Evolutionary conservation across 2,797 vertebrate genomes (phyloP), one percentile per base, ranked within the genome.

Genomic region (Ptychobarbus kaznakovi): DNA sequence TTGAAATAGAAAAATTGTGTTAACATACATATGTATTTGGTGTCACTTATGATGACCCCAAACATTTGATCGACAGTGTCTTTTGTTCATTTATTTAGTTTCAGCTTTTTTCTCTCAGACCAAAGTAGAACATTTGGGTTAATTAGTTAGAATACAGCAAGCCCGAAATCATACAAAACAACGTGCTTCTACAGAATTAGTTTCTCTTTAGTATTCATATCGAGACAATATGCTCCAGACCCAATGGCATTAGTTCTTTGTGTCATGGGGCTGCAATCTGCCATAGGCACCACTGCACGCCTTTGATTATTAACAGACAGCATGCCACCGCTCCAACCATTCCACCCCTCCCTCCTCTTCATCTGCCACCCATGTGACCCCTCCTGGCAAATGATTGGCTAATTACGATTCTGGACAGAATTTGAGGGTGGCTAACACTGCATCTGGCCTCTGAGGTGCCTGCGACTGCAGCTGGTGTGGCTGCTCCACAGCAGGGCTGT

Each of bases 341-440:
- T 68, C 58, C 68, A 68, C 61, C 88, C 85, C 86, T 88, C 86
- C 87, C 88, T 87, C 88, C 87, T 88, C 82, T 88, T 86, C 86
- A 88, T 88, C 87, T 86, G 80, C 80, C 80, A 82, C 86, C 82
- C 85, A 83, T 77, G 85, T 90, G 91, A 91, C 91, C 91, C 90
- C 89, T 88, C 89, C 88, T 90, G 72, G 89, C 88, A 89, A 91
- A 90, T 97, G 95, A 96, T 96, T 96, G 96, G 95, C 92, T 95
- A 95, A 97, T 97, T 97, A 96, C 92, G 94, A 97, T 96, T 97
- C 96, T 95, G 94, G 93, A 96, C 93, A 93, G 96, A 95, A 94
- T 95, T 89, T 89, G 88, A 95, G 94, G 94, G 95, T 93, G 95
- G 94, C 94, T 95, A 93, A 91, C 91, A 91, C 93, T 94, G 93